Percentiles rank a stretch among this genome's conserved stretches.
Evolutionary conservation across 2,113 vertebrate species (phyloP).

Genomic region (Podarcis cretensis): DNA sequence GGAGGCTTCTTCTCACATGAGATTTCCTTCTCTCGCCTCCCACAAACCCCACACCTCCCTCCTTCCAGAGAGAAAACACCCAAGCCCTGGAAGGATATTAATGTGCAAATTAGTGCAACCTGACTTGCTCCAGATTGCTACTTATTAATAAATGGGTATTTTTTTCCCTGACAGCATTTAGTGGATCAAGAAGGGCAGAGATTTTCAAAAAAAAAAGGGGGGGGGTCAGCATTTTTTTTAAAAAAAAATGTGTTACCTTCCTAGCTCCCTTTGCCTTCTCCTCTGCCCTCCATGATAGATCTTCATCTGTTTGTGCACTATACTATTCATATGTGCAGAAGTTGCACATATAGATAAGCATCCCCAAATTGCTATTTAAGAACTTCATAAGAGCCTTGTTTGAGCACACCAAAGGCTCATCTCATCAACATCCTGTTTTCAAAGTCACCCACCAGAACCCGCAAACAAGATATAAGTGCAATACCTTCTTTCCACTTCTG

Average conservation of each 20-base stretch:
- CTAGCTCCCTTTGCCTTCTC: conserved; percentile 33
- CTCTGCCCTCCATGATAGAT: not conserved
- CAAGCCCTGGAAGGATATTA: conserved; percentile 82
- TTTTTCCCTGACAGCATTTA: conserved; percentile 74
- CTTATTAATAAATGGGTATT: conserved; percentile 84
- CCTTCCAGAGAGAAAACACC: conserved; percentile 58
- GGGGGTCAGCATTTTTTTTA: conserved; percentile 58
- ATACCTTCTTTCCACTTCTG: too few relatives aligned
- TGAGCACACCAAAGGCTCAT: too few relatives aligned
- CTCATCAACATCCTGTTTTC: too few relatives aligned
- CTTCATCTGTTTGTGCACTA: conserved; percentile 26
- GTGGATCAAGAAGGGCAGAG: conserved; percentile 79
- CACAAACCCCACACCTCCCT: conserved; percentile 18
- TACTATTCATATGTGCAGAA: conserved; percentile 45
- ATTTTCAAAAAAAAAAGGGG: conserved; percentile 50
- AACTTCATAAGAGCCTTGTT: too few relatives aligned
- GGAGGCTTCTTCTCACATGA: not conserved
- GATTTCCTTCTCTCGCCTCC: not conserved
- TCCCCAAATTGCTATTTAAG: not conserved
- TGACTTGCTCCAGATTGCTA: conserved; percentile 85
- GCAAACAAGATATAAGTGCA: too few relatives aligned
- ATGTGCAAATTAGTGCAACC: conserved; percentile 86
- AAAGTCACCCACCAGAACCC: too few relatives aligned
- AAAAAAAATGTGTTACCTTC: conserved; percentile 55
- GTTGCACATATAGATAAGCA: conserved; percentile 33